Evolutionary conservation across 2,797 vertebrate genomes (phyloP), one percentile per base, ranked within the genome.

Genomic region (Phoebastria nigripes): DNA sequence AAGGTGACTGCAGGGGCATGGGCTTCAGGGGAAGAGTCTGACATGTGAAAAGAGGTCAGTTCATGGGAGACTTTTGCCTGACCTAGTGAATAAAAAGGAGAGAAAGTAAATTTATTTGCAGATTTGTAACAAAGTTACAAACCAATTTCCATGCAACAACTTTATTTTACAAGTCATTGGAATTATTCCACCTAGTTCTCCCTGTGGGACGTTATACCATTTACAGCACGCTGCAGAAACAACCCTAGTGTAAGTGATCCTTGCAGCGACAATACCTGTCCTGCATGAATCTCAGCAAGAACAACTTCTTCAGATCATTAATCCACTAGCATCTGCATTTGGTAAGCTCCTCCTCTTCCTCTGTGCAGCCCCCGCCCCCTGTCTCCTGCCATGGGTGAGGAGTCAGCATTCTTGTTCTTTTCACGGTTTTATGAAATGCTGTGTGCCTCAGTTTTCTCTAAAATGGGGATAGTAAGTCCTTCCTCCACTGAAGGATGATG

Each of bases 1-100:
- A 98, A 97, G 41, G 97, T 72, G 20, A 98, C 87, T 25, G 97
- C 97, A 39, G 97, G 95, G 7, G 97, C 97, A 39, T 98, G 98
- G 51, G 97, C 98, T 49, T 98, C 98, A 19, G 96, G 97, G 55
- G 96, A 67, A 35, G 97, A 96, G 46, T 29, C 88, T n/a, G 95
- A 80, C 17, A 3, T 16, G 4, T 81, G 71, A 72, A 51, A 67
- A 37, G 97, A 94, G 13, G 97, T 90, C 63, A 97, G 96, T 66
- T 98, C 98, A 7, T 91, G 96, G 24, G 96, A 46, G 31, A 97
- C 76, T 15, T 97, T 94, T 8, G 97, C 97, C 94, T 97, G 98
- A 93, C 98, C 98, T 99, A 90, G 84, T 96, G 87, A 90, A 90
- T 83, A 22, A 87, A 37, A 20, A 5, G 13, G 8, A 28, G 28